These are phyloP conservation scores for Chloroceryle amazona DNA, from an alignment of 2,797 vertebrate species.

Conservation along the genomic window DNA sequence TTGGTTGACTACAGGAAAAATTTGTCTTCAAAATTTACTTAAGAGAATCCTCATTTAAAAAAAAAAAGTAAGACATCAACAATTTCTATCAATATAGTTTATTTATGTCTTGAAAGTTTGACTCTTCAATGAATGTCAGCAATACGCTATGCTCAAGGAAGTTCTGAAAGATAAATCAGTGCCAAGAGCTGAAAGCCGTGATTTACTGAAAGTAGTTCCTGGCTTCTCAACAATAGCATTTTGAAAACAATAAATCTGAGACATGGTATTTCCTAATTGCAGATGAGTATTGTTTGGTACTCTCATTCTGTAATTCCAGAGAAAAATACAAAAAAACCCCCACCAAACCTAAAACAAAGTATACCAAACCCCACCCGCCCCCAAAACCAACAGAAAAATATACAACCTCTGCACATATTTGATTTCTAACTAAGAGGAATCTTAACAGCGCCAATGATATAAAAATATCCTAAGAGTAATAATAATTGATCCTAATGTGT, in stretches of 20 bases:
- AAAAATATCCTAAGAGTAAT: background rate
- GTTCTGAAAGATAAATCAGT: background rate
- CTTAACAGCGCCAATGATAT: background rate
- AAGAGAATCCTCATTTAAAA: background rate
- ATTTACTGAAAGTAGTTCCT: background rate
- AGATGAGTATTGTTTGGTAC: background rate
- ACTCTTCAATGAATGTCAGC: background rate
- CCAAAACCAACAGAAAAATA: too few species aligned
- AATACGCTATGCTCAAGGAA: fast-evolving
- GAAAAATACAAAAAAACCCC: background rate
- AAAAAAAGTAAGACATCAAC: background rate
- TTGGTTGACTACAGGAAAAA: background rate
- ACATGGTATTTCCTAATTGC: background rate
- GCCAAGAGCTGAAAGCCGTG: background rate
- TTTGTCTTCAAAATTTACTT: background rate
- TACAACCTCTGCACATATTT: background rate
- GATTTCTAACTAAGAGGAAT: background rate
- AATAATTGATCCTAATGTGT: background rate
- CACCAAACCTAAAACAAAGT: too few species aligned
- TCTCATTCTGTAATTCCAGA: background rate
- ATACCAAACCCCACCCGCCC: too few species aligned
- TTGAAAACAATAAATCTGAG: background rate
- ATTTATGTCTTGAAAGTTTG: background rate
- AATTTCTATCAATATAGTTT: background rate
- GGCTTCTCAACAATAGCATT: background rate